A percentile compares a stretch with the other conserved stretches of the same genome.
Conservation (phyloP, 2,888 invertebrate species). For the Synanthedon myopaeformis region DNA sequence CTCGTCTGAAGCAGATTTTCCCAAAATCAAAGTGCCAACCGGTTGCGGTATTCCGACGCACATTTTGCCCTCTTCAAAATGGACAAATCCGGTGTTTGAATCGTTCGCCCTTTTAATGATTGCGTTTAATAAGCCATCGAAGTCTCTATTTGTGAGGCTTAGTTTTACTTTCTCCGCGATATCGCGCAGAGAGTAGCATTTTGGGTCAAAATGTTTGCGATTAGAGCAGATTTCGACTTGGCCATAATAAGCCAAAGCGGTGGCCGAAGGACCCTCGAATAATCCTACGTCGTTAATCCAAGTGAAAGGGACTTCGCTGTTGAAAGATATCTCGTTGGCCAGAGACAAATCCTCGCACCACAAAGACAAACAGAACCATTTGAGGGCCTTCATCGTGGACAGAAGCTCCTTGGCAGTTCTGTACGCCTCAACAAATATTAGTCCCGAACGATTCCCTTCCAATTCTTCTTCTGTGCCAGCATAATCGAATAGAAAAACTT, state of each 20-base stretch:
- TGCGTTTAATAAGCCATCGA: no score
- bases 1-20: background rate
- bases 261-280: background rate
- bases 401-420: constrained; percentile 38
- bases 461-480: constrained; percentile 1
- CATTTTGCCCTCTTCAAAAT: background rate
- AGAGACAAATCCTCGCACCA: constrained; percentile 33
- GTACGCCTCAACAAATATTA: constrained; percentile 27
- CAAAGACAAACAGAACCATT: constrained; percentile 23
- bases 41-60: background rate
- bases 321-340: constrained; percentile 30
- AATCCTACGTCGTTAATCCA: background rate
- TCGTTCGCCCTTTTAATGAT: no score
- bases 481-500: background rate
- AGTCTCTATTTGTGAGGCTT: no score
- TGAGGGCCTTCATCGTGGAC: constrained; percentile 14
- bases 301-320: background rate
- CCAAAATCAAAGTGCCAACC: background rate
- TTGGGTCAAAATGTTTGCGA: no score
- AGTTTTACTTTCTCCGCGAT: no score
- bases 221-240: no score
- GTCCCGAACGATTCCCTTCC: background rate
- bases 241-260: no score
- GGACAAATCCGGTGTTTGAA: background rate
- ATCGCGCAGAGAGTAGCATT: no score